Conservation (phyloP, 92 coral and sea anemone species). For the Epizoanthus scotinus region DNA sequence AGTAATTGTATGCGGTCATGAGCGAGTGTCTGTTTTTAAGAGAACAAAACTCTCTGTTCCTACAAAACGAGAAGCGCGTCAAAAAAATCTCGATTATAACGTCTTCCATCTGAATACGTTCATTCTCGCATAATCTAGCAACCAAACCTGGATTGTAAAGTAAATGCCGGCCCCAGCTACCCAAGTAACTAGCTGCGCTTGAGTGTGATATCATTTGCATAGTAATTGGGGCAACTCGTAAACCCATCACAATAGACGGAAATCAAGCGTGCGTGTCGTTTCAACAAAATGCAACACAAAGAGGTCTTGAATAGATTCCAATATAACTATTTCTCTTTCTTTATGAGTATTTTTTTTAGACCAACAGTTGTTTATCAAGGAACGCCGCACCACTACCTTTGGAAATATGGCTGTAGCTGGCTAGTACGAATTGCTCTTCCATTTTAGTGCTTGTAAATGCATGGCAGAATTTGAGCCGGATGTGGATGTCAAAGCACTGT, state of each 20-base stretch:
- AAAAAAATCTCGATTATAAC: neutral
- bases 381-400: neutral
- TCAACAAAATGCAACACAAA: constrained; percentile 27
- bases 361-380: neutral
- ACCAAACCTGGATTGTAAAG: constrained; percentile 1
- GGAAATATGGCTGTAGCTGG: neutral
- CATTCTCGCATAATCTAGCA: neutral
- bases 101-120: neutral
- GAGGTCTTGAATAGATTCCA: neutral
- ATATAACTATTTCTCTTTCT: constrained; percentile 25
- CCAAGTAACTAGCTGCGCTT: neutral
- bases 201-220: constrained; percentile 24
- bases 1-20: neutral
- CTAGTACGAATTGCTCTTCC: constrained; percentile 5
- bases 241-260: constrained; percentile 27
- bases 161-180: constrained; percentile 13
- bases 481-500: neutral
- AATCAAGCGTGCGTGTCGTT: constrained; percentile 34
- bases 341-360: constrained; percentile 2
- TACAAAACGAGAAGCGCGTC: neutral
- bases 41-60: neutral
- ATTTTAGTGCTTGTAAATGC: neutral
- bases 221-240: constrained; percentile 22
- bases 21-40: neutral
- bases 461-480: neutral